Evolutionary conservation across 2,113 vertebrate genomes (phyloP).

Genomic region (Sapajus apella): DNA sequence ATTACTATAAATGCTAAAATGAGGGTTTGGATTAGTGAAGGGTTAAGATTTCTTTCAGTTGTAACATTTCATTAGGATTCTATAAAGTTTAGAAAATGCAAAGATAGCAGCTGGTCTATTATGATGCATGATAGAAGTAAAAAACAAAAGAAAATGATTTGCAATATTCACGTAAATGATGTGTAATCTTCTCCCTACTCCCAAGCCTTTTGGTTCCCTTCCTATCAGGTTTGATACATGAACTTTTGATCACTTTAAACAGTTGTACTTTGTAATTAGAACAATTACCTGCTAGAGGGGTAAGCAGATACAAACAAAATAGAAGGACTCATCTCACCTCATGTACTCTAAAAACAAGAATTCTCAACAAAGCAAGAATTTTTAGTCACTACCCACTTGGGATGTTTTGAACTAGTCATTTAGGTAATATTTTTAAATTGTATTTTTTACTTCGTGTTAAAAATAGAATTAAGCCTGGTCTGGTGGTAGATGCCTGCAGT

Average conservation of each 20-base stretch:
- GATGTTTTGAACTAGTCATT: constrained; percentile 30
- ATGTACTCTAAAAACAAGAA: not conserved
- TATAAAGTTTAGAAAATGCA: not conserved
- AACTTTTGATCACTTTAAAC: not conserved
- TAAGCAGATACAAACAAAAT: not conserved
- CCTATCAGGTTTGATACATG: not conserved
- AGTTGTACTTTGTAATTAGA: not conserved
- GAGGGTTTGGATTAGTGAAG: not conserved
- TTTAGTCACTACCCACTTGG: not conserved
- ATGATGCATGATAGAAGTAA: constrained; percentile 17
- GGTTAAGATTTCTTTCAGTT: constrained; percentile 3
- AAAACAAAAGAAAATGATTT: constrained; percentile 25
- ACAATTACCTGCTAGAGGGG: not conserved
- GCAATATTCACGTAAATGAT: not conserved
- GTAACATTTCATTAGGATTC: constrained; percentile 23
- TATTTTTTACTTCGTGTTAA: constrained; percentile 39
- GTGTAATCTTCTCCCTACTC: not conserved
- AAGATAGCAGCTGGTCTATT: not conserved
- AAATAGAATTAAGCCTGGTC: not conserved
- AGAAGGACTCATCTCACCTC: not conserved
- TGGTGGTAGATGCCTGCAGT: not conserved
- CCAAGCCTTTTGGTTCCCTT: not conserved
- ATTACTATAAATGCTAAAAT: constrained; percentile 33
- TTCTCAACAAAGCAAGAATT: not conserved
- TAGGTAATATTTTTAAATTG: constrained; percentile 20